Conservation (phyloP, 2,888 invertebrate genomes). For the Drosophila emarginata region DNA sequence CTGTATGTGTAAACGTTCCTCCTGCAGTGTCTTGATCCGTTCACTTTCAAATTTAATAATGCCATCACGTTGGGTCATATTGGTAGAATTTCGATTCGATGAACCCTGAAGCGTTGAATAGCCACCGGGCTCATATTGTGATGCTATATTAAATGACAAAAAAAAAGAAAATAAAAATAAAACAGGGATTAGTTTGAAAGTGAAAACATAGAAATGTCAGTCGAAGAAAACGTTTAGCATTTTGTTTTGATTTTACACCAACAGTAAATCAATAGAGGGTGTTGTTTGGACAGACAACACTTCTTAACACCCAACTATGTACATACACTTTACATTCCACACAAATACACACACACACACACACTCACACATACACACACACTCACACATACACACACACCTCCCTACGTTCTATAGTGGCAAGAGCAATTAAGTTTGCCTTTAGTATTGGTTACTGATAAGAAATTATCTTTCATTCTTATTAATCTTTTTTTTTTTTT, state of each 20-base stretch:
- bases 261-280: slow-evolving; percentile 46
- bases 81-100: slow-evolving; percentile 84
- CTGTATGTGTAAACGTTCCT: slow-evolving; percentile 98
- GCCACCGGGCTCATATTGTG: slow-evolving; percentile 87
- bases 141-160: slow-evolving; percentile 82
- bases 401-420: background rate
- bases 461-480: slow-evolving; percentile 30
- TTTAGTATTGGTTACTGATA: slow-evolving; percentile 14
- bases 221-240: slow-evolving; percentile 49
- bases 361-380: background rate
- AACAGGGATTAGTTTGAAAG: slow-evolving; percentile 29
- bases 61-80: slow-evolving; percentile 95
- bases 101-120: slow-evolving; percentile 84
- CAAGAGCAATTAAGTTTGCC: background rate
- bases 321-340: too few relatives aligned
- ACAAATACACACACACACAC: background rate
- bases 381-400: background rate
- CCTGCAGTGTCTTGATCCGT: slow-evolving; percentile 97
- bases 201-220: slow-evolving; percentile 23
- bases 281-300: background rate
- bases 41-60: slow-evolving; percentile 97
- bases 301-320: background rate
- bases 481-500: slow-evolving; percentile 1
- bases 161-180: slow-evolving; percentile 11
- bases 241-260: slow-evolving; percentile 57